Evolutionary conservation across 1,140 invertebrate species (phyloP), one percentile per base, ranked within the genome.

Genomic region (Cherax destructor): DNA sequence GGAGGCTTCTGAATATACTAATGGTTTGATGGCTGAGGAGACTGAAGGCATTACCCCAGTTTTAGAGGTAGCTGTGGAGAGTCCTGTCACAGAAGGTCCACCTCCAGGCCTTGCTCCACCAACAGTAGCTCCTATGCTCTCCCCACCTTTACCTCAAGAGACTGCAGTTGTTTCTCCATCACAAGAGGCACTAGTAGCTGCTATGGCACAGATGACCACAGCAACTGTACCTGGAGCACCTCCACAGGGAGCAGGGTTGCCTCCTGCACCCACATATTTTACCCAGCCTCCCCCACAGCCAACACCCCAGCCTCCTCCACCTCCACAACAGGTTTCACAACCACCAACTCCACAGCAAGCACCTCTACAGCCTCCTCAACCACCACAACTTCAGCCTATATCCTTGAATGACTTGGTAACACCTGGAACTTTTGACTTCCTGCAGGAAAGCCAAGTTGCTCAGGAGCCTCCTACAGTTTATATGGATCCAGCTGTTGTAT

Each of bases 401-500:
- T 91, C 89, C 65, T 49, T 91, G 13, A 91, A 79, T 86, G 89
- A 91, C 50, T 61, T 91, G 16, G 89, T 91, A 41, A 18, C 89
- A 21, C 89, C 89, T 50, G 89, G 89, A 65, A 86, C 83, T 61
- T 91, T 91, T 91, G 89, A 91, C 83, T 91, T 91, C 74, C n/a
- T 91, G 10, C 89, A 91, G 83, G 89, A 91, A 79, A 91, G 89
- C 69, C 89, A 91, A 61, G 89, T 91, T 10, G 89, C 89, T 50
- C 89, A 91, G 56, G 89, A 91, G 30, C 89, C 89, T 61, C 76
- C 89, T 18, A 80, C 83, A 18, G 89, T 91, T 50, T 91, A 91
- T 47, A 91, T 91, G 89, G 89, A 91, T 69, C 89, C 89, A 91
- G 89, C 89, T 77, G 89, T 91, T n/a, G 83, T 91, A 24, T 91